phyloP scores from a whole-genome alignment of 2,113 vertebrate genomes.

The Mohoua ochrocephala region DNA sequence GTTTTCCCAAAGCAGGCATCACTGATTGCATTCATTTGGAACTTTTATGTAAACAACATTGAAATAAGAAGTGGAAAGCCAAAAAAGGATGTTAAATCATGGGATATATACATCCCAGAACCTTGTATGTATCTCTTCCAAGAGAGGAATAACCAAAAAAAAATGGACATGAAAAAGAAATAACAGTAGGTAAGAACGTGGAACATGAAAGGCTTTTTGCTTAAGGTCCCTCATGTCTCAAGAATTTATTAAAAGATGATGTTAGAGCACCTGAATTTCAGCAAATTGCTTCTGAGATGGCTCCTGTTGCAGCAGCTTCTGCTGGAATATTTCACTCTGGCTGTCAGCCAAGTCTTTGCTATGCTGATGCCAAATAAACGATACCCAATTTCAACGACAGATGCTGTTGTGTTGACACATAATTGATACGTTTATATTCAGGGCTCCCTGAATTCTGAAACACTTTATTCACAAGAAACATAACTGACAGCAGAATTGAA shows the following conservation, averaged over 20 bases:
- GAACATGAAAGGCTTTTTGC: not conserved
- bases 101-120: not conserved
- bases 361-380: constrained; percentile 49
- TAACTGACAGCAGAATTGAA: not conserved
- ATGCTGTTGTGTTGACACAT: constrained; percentile 45
- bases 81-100: not conserved
- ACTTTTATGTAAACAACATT: not conserved
- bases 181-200: not conserved
- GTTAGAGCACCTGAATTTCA: not conserved
- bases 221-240: not conserved
- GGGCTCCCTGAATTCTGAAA: constrained; percentile 10
- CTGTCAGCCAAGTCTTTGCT: constrained; percentile 29
- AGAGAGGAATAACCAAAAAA: not conserved
- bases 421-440: constrained; percentile 37
- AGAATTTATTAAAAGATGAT: not conserved
- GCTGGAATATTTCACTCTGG: constrained; percentile 37
- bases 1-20: not conserved
- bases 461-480: constrained; percentile 7
- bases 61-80: not conserved
- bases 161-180: not conserved
- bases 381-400: constrained; percentile 31
- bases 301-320: not conserved
- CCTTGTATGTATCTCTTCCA: not conserved
- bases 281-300: not conserved
- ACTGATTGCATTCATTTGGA: not conserved